These are phyloP conservation scores for Gymnogyps californianus DNA, from an alignment of 2,113 vertebrate species.

Conservation along the genomic window DNA sequence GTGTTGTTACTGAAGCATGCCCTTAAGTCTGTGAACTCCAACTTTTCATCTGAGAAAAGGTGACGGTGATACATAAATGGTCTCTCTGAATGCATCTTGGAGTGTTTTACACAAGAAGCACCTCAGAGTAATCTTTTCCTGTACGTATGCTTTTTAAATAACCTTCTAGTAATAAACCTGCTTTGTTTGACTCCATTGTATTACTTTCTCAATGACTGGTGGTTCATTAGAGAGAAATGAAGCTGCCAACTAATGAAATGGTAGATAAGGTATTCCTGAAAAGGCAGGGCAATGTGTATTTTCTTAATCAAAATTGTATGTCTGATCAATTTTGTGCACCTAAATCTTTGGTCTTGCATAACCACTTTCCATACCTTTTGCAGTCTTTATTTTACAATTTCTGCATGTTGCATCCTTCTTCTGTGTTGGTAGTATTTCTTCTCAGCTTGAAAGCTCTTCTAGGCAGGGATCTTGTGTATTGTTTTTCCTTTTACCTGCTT, in stretches of 20 bases:
- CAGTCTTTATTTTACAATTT: neutral
- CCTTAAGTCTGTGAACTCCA: neutral
- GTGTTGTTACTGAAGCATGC: neutral
- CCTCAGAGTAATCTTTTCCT: neutral
- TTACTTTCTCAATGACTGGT: neutral
- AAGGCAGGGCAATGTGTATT: neutral
- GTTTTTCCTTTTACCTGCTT: neutral
- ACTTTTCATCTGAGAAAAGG: neutral
- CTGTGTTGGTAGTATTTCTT: neutral
- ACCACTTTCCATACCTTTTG: neutral
- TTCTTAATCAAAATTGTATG: neutral
- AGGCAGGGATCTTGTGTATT: neutral
- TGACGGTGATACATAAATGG: neutral
- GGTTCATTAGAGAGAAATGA: neutral
- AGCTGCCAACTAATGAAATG: neutral
- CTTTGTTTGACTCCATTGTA: neutral
- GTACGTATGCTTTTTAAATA: neutral
- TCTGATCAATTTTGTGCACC: neutral
- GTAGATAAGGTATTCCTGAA: neutral
- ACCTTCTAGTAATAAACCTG: neutral
- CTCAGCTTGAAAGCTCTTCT: neutral
- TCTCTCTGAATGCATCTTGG: neutral
- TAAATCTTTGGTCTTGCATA: neutral
- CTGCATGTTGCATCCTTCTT: neutral
- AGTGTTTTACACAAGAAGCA: neutral